Evolutionary conservation across 2,113 vertebrate species (phyloP), one percentile per base, ranked within the genome.

Genomic region (Cathartes aura): DNA sequence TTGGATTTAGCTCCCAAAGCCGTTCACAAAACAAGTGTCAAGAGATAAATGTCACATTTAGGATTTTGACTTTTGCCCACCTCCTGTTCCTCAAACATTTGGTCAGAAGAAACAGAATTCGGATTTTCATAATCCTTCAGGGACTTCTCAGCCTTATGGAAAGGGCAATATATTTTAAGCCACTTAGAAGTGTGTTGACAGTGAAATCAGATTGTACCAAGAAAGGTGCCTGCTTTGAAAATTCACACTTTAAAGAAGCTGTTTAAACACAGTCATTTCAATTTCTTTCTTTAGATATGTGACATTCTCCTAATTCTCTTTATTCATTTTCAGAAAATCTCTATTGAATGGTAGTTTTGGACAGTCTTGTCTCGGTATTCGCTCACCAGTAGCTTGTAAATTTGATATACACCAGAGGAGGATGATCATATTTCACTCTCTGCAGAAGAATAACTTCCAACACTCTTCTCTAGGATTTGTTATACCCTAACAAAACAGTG

Each of bases 111-210:
- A 89, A 90, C 32, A 83, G 50, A 76, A 89, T 89, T 93, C 55
- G 67, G 32, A 81, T 87, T 92, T 92, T 84, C 72, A 56, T 89
- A 89, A 96, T 91, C 67, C 62, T 84, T 66, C 50, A 62, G 55
- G 27, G 93, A 76, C 55, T 94, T 90, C 71, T 92, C 56, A 82
- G 47, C 58, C 38, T 76, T 93, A 58, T 30, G 52, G 80, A 92
- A 95, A 92, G 76, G 56, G 64, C 75, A 93, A 95, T 88, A 63
- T 84, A 89, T 92, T 96, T 92, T 83, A 93, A 94, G 80, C 42
- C 68, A 87, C 56, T 95, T 60, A 68, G 29, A 90, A 95, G 4
- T 32, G 40, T 82, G 64, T 56, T 91, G 72, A 87, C 80, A 78
- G 55, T 64, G 52, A 89, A 95, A 95, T 89, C 76, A 92, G 72